Evolutionary conservation across 1,140 invertebrate species (phyloP).

Genomic region (Elysia chlorotica): DNA sequence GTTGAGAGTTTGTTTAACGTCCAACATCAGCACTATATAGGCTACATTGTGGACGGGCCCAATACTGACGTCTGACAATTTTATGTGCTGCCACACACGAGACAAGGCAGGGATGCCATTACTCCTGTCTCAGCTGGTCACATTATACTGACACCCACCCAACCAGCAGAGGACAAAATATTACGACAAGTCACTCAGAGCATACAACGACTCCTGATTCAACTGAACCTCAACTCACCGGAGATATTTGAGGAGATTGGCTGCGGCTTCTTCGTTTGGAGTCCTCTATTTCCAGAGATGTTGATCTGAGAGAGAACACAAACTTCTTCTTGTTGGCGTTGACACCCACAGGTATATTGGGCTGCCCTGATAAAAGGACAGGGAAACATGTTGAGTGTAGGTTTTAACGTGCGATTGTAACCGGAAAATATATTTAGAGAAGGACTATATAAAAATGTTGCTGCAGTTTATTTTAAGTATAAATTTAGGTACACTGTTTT

Average conservation of each 20-base stretch:
- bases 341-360: no score
- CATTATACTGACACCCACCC: neutral
- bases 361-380: no score
- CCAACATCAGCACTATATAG: no score
- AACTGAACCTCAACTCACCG: conserved; percentile 43
- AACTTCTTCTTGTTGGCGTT: conserved; percentile 46
- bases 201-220: neutral
- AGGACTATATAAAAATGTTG: no score
- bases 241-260: conserved; percentile 57
- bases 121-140: neutral
- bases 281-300: conserved; percentile 62
- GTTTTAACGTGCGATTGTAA: no score
- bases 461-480: no score
- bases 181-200: neutral
- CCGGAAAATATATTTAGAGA: no score
- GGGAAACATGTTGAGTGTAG: no score
- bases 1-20: no score
- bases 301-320: conserved; percentile 43
- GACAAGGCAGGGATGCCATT: neutral
- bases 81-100: neutral
- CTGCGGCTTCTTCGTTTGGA: conserved; percentile 53
- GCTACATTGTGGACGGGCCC: no score
- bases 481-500: no score
- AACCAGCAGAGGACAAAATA: neutral
- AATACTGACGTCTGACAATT: no score